Conservation (phyloP, 1,140 invertebrate species). For the Drosophila burlai region DNA sequence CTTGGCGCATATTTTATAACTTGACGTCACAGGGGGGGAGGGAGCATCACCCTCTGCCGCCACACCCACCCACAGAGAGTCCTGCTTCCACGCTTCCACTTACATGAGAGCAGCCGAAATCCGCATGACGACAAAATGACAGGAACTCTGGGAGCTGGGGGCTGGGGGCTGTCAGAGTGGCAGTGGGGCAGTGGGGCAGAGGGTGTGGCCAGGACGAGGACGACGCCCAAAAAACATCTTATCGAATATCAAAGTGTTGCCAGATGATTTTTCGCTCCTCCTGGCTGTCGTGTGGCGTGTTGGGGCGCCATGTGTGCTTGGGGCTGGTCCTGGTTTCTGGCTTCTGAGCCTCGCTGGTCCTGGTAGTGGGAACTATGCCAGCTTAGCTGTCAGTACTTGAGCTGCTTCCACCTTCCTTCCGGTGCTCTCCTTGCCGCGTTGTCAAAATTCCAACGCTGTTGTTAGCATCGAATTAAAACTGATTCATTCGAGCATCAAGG, state of each 20-base stretch:
- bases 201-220: conserved; percentile 4
- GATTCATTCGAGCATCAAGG: conserved; percentile 37
- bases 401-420: background rate
- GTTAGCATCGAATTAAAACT: conserved; percentile 58
- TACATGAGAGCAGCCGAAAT: conserved; percentile 32
- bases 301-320: conserved; percentile 8
- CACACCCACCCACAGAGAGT: background rate
- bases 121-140: conserved; percentile 53
- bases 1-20: conserved; percentile 78
- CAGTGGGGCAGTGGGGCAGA: background rate
- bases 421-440: background rate
- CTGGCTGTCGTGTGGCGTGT: too few relatives aligned
- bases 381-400: conserved; percentile 23
- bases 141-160: background rate
- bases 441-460: conserved; percentile 33
- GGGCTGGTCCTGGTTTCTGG: too few relatives aligned
- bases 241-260: conserved; percentile 81
- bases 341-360: too few relatives aligned
- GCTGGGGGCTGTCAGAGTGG: background rate
- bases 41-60: background rate
- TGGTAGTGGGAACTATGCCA: conserved; percentile 29
- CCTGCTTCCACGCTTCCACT: background rate
- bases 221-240: conserved; percentile 45
- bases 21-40: conserved; percentile 63
- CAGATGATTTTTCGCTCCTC: conserved; percentile 61